These are phyloP conservation scores for Drosophila maculinotata DNA, from an alignment of 2,888 invertebrate genomes.

Conservation along the genomic window DNA sequence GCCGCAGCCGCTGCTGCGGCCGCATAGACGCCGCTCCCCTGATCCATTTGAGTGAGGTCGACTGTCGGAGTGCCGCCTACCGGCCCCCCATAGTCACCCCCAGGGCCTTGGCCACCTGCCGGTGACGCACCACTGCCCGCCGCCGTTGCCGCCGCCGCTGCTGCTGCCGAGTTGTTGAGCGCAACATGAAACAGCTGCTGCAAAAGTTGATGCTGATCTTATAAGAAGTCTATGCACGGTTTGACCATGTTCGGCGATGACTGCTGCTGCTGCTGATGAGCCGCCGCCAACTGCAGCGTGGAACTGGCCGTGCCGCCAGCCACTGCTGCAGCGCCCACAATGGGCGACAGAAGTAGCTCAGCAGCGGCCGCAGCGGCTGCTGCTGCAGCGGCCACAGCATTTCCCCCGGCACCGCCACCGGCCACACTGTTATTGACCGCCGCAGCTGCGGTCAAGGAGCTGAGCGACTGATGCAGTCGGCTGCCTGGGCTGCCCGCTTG, in stretches of 20 bases:
- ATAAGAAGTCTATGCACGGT: slow-evolving; percentile 85
- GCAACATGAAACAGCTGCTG: slow-evolving; percentile 84
- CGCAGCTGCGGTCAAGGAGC: slow-evolving; percentile 79
- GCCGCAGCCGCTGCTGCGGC: slow-evolving; percentile 34
- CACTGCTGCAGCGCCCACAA: slow-evolving; percentile 80
- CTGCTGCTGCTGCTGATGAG: slow-evolving; percentile 72
- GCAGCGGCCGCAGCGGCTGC: slow-evolving; percentile 83
- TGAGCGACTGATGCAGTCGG: slow-evolving; percentile 82
- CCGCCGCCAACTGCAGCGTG: slow-evolving; percentile 78
- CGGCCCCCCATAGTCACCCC: slow-evolving; percentile 18
- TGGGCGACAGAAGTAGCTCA: slow-evolving; percentile 82
- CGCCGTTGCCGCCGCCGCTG: slow-evolving; percentile 63
- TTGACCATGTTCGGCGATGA: slow-evolving; percentile 85
- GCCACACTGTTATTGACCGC: slow-evolving; percentile 69
- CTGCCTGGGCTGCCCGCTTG: slow-evolving; percentile 81
- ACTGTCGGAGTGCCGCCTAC: slow-evolving; percentile 73
- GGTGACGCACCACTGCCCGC: slow-evolving; percentile 20
- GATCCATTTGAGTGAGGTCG: slow-evolving; percentile 81
- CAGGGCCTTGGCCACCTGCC: slow-evolving; percentile 11
- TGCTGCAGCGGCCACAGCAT: slow-evolving; percentile 81
- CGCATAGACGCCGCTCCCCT: slow-evolving; percentile 47
- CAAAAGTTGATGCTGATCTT: slow-evolving; percentile 85
- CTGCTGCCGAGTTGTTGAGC: slow-evolving; percentile 78
- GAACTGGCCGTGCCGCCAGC: slow-evolving; percentile 73
- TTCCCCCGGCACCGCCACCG: slow-evolving; percentile 68